Conservation (phyloP, 2,113 vertebrate species). For the Pungitius pungitius region DNA sequence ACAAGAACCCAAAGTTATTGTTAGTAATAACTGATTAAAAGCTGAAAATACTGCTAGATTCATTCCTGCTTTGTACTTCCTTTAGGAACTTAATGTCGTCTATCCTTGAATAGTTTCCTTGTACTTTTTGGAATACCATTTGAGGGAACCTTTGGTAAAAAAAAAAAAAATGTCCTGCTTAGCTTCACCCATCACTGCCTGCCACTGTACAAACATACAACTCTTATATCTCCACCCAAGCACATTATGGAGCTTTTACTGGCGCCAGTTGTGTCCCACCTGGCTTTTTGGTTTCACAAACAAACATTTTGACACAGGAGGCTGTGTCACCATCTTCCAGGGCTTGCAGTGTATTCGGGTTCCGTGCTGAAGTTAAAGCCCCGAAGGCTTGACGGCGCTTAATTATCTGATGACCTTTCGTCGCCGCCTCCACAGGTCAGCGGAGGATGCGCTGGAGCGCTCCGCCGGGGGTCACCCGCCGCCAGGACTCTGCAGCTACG, state of each 20-base stretch:
- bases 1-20: not conserved
- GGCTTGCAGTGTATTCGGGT: not conserved
- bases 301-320: too few species aligned
- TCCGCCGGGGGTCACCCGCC: conserved; percentile 5
- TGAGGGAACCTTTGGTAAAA: not conserved
- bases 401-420: conserved; percentile 49
- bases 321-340: not conserved
- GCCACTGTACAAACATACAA: not conserved
- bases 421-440: conserved; percentile 48
- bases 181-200: not conserved
- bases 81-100: not conserved
- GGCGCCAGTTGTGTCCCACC: not conserved
- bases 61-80: not conserved
- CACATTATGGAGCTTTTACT: conserved; percentile 1
- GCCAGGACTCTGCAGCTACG: conserved; percentile 59
- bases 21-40: not conserved
- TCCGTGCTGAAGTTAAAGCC: conserved; percentile 18
- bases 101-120: not conserved
- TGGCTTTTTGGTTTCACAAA: not conserved
- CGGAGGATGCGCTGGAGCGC: conserved; percentile 25
- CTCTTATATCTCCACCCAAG: not conserved
- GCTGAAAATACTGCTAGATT: not conserved
- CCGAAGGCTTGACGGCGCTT: conserved; percentile 1
- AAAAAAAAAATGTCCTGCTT: not conserved
- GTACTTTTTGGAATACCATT: not conserved